Base-by-base conservation (phyloP, 2,888 invertebrate genomes). In the Chloromyia formosa region DNA sequence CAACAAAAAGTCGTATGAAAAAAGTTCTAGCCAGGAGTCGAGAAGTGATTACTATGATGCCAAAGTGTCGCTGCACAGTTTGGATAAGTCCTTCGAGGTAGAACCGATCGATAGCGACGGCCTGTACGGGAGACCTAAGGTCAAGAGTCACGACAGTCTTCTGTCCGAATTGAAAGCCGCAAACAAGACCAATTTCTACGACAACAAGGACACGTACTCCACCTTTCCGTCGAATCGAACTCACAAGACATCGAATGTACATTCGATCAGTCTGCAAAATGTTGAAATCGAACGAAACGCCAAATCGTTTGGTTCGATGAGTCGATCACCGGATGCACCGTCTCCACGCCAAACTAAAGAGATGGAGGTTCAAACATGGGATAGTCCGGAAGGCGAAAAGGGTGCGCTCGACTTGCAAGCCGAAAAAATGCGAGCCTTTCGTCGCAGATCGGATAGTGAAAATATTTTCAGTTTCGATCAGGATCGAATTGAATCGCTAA, bases 401-500 rank as follows among this genome's bases (percentile, higher is more conserved):
- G 81, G 84, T 68, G 89, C 89, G 9, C 45, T 20, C 16, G 74
- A 75, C 40, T 49, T 74, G 0, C 84, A 85, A 45, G 82, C 81
- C 0, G 82, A 83, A 22, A 85, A 84, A 78, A 83, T 83, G n/a
- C 81, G 82, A 0, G 82, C 83, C 0, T 90, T 88, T 79, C 89
- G 90, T 22, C 89, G 91, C 4, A 89, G 91, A 16, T 91, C 92
- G 60, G 92, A 92, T n/a, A 89, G 84, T 76, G 88, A 89, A 77
- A 89, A 92, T 78, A 90, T 92, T 5, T 92, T 92, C 80, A 92
- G 92, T 83, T 92, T 92, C 79, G 92, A 92, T 81, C 91, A 92
- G 81, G 92, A 92, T 78, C 90, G 90, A 80, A 92, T 92, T 75
- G 92, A 92, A 81, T 91, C 91, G 1, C 83, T 92, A 61, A 91